A percentile compares a stretch with the other conserved stretches of the same genome.
These are phyloP conservation scores for Alcedo quadribrachys DNA, from an alignment of 2,797 vertebrate species.

Conservation along the genomic window DNA sequence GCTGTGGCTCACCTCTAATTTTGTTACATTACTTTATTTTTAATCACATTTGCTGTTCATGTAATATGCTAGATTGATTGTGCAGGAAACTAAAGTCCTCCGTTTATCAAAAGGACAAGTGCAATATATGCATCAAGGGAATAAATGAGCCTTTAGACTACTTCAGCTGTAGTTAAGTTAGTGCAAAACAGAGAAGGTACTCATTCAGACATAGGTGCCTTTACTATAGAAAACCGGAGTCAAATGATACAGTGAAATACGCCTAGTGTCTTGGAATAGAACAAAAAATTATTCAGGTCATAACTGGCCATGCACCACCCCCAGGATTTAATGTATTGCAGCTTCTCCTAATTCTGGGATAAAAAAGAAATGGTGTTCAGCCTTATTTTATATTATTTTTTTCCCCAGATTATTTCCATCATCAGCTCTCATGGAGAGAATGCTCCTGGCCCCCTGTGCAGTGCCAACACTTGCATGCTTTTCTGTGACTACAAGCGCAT, in stretches of 20 bases:
- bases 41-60: not conserved
- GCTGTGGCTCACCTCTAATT: constrained; percentile 25
- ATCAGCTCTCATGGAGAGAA: not conserved
- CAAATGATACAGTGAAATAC: not conserved
- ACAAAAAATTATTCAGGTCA: not conserved
- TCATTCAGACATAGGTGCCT: not conserved
- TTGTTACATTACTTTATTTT: constrained; percentile 25
- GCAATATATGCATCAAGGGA: not conserved
- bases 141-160: not conserved
- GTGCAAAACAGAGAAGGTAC: not conserved
- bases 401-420: not conserved
- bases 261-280: not conserved
- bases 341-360: not conserved
- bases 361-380: not conserved
- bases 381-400: not conserved
- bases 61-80: not conserved
- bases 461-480: not conserved
- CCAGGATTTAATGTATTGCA: not conserved
- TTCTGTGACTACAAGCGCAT: not conserved
- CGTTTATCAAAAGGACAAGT: not conserved
- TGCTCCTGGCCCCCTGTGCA: no score
- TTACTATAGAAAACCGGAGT: not conserved
- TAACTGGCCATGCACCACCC: not conserved
- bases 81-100: not conserved
- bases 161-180: not conserved